A percentile compares a stretch with the other conserved stretches of the same genome.
Conservation (phyloP, 2,888 invertebrate genomes). For the Erebia aethiops region DNA sequence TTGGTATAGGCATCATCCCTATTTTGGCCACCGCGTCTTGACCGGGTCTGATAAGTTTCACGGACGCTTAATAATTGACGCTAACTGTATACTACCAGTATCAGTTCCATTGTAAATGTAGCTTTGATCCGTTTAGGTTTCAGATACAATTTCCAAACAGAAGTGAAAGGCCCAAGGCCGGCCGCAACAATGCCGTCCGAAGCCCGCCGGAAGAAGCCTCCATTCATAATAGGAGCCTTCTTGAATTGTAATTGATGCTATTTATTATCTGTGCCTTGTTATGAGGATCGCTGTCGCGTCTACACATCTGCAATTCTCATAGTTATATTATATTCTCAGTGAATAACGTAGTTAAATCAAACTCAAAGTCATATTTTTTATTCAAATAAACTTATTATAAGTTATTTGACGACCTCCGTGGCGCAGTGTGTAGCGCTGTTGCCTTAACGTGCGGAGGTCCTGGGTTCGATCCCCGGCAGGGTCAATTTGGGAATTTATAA, state of each 20-base stretch:
- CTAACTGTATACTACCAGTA: conserved; percentile 21
- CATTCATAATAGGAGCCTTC: conserved; percentile 63
- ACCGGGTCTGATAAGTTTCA: too few relatives aligned
- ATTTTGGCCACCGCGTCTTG: too few relatives aligned
- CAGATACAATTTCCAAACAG: conserved; percentile 64
- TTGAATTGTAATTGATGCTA: conserved; percentile 53
- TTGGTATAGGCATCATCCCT: too few relatives aligned
- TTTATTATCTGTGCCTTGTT: conserved; percentile 35
- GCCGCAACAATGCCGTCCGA: conserved; percentile 55
- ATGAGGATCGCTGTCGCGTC: conserved; percentile 22
- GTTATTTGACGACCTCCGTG: too few relatives aligned
- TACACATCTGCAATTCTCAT: background rate
- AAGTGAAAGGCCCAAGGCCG: conserved; percentile 74
- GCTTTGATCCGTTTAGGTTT: conserved; percentile 49
- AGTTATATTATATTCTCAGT: background rate
- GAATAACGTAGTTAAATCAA: background rate
- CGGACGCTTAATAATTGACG: background rate
- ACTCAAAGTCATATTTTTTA: too few relatives aligned
- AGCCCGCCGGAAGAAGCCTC: conserved; percentile 61
- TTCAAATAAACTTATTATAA: too few relatives aligned
- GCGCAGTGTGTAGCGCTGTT: too few relatives aligned
- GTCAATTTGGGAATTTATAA: too few relatives aligned
- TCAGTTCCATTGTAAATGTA: conserved; percentile 29
- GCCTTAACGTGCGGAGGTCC: too few relatives aligned
- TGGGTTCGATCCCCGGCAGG: too few relatives aligned